Percentiles rank a stretch among this genome's conserved stretches.
Evolutionary conservation across 2,113 vertebrate genomes (phyloP).

Genomic region (Uropsilus gracilis): DNA sequence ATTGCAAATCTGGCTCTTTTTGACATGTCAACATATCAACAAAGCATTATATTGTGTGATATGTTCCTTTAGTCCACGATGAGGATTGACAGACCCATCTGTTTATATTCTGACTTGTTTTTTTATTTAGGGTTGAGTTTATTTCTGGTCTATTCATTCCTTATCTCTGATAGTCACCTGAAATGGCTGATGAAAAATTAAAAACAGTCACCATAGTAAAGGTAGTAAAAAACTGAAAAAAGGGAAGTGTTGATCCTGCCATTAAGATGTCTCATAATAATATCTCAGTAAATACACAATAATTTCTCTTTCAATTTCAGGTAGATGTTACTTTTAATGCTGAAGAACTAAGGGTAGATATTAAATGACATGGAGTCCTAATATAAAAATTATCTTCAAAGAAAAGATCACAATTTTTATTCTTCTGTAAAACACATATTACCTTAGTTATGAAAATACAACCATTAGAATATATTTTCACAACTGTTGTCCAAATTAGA

Average conservation of each 20-base stretch:
- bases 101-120: not conserved
- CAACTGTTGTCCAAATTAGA: not conserved
- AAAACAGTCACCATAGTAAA: not conserved
- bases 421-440: not conserved
- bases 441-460: not conserved
- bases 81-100: not conserved
- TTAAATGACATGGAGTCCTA: not conserved
- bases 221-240: not conserved
- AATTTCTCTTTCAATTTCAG: constrained; percentile 2
- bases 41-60: not conserved
- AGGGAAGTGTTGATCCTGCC: not conserved
- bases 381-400: not conserved
- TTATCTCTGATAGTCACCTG: not conserved
- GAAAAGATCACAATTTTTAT: not conserved
- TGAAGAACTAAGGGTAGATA: not conserved
- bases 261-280: not conserved
- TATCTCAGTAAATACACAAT: not conserved
- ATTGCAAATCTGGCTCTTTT: not conserved
- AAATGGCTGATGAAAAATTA: not conserved
- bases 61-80: not conserved
- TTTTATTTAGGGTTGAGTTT: not conserved
- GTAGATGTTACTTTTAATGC: not conserved
- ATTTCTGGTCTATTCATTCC: not conserved
- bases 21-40: not conserved
- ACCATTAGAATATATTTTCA: not conserved